phyloP scores from a whole-genome alignment of 2,113 vertebrate genomes.

The Labeo catla region DNA sequence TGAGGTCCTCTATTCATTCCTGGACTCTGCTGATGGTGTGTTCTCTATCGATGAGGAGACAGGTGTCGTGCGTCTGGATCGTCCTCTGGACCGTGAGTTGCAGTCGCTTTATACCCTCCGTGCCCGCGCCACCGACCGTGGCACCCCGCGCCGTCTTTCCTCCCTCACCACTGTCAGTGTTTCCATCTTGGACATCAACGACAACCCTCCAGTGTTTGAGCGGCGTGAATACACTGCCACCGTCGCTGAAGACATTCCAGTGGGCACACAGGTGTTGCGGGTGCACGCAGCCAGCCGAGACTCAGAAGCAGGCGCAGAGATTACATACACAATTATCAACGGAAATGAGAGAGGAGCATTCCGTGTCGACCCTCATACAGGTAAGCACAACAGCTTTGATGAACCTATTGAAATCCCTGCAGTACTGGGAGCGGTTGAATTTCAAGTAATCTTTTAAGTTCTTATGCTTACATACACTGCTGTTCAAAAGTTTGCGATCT shows the following conservation, averaged over 20 bases:
- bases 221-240: constrained; percentile 87
- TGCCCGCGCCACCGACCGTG: constrained; percentile 86
- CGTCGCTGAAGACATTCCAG: constrained; percentile 82
- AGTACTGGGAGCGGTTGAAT: not conserved
- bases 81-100: constrained; percentile 87
- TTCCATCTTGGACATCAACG: constrained; percentile 95
- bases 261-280: constrained; percentile 87
- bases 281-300: constrained; percentile 93
- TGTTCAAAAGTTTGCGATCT: too few species aligned
- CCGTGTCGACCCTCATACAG: constrained; percentile 87
- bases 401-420: not conserved
- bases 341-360: constrained; percentile 95
- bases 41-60: constrained; percentile 90
- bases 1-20: constrained; percentile 85
- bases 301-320: constrained; percentile 86
- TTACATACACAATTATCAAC: constrained; percentile 89
- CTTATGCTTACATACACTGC: too few species aligned
- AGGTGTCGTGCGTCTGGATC: constrained; percentile 86
- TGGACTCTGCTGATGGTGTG: constrained; percentile 85
- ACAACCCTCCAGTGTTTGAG: constrained; percentile 96
- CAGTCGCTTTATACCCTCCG: constrained; percentile 83
- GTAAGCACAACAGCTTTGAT: constrained; percentile 68
- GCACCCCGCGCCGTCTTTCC: constrained; percentile 81
- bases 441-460: too few species aligned
- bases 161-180: constrained; percentile 80